Conservation (phyloP, 2,888 invertebrate species). For the Matsumyia berberina region DNA sequence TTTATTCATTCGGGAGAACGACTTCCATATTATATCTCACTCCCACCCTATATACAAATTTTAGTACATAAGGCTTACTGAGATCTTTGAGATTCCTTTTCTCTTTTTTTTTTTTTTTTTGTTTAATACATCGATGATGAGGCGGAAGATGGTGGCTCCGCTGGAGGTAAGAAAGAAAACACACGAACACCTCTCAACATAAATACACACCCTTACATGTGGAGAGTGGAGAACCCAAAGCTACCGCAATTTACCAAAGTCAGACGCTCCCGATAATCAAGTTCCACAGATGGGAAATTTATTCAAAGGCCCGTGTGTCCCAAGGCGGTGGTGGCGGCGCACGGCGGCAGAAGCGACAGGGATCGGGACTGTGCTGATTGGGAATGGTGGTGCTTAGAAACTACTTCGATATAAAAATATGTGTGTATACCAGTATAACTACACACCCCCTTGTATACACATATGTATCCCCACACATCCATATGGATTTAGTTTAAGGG, state of each 20-base stretch:
- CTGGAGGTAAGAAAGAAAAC: constrained; percentile 2
- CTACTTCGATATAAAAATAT: not conserved
- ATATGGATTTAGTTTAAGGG: constrained; percentile 29
- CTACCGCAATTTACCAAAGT: constrained; percentile 49
- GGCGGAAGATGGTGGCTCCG: no score
- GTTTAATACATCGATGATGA: constrained; percentile 8
- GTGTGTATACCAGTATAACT: not conserved
- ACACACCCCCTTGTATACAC: not conserved
- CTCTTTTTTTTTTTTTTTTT: not conserved
- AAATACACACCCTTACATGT: constrained; percentile 28
- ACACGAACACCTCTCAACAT: constrained; percentile 16
- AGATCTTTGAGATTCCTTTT: constrained; percentile 32
- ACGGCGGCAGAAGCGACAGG: constrained; percentile 32
- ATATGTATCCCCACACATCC: no score
- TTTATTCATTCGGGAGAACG: constrained; percentile 37
- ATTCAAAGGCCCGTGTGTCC: constrained; percentile 37
- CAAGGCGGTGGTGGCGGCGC: constrained; percentile 10
- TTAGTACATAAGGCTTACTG: constrained; percentile 30
- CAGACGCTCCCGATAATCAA: constrained; percentile 52
- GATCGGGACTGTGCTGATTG: constrained; percentile 39
- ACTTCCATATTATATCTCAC: not conserved
- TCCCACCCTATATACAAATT: constrained; percentile 3
- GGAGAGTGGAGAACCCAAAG: constrained; percentile 22
- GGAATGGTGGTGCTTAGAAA: constrained; percentile 38
- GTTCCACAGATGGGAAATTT: constrained; percentile 45